Evolutionary conservation across 1,140 invertebrate species (phyloP), one percentile per base, ranked within the genome.

Genomic region (Brachionus paranguensis): DNA sequence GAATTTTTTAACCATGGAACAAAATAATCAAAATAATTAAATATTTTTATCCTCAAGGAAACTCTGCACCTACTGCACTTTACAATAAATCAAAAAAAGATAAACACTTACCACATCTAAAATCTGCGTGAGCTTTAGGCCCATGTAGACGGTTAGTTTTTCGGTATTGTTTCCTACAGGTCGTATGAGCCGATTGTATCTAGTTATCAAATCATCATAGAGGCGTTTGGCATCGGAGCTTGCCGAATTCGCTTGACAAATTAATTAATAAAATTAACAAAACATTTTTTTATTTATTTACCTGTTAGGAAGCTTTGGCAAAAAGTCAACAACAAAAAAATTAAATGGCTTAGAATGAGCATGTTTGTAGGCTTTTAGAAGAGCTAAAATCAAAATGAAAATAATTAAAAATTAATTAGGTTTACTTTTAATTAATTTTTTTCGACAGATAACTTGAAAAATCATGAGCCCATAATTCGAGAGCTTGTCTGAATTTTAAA

Each of bases 161-260:
- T 97, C 94, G 86, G 95, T 97, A 93, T 97, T 96, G 89, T 98
- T 96, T 89, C 95, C 93, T 84, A 99, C 97, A 45, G 98, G 98
- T 87, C 98, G 93, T 88, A 99, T 98, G 65, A 99, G 93, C 88
- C 97, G 97, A 91, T 99, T 99, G 92, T 99, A 99, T 85, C 96
- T 96, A 87, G 95, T 93, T 33, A 99, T 99, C 76, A 99, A 92
- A 91, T 99, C 95, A 86, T 95, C 92, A 74, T 99, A 95, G 87
- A 99, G 91, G 86, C 95, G 92, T 90, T 97, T 96, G 90, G 98
- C 96, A 55, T 84, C 37, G 2, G 68, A 74, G 37, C 47, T 64
- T 14, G 33, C 17, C 8, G 27, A 65, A 17, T 11, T 47, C 1
- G 24, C 45, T 76, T 76, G 17, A 60, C 1, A 24, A 60, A 1